Conservation (phyloP, 1,140 invertebrate genomes). For the Pseudobourletiella spinata region DNA sequence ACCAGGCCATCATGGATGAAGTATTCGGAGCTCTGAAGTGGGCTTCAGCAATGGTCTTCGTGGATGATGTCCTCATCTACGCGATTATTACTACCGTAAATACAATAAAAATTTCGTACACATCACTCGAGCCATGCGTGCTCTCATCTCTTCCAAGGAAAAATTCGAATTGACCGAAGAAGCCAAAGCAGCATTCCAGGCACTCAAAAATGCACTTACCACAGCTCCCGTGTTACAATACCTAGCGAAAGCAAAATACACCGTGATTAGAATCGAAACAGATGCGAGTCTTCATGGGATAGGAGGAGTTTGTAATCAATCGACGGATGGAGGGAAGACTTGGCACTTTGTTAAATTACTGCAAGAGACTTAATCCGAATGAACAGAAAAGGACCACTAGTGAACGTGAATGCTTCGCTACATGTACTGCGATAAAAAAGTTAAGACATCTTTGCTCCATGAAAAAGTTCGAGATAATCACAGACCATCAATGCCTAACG, state of each 20-base stretch:
- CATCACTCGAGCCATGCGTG: conserved; percentile 28
- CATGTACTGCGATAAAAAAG: conserved; percentile 40
- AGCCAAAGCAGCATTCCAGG: conserved; percentile 39
- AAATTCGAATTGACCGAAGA: conserved; percentile 38
- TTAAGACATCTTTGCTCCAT: conserved; percentile 41
- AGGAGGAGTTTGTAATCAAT: conserved; percentile 39
- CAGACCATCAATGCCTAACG: neutral
- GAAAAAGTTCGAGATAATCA: conserved; percentile 3
- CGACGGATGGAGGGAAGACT: conserved; percentile 5
- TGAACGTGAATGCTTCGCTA: conserved; percentile 41
- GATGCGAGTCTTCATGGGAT: conserved; percentile 38
- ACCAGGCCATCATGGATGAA: conserved; percentile 41
- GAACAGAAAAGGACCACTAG: conserved; percentile 19
- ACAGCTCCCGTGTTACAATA: conserved; percentile 34
- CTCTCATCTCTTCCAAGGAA: conserved; percentile 39
- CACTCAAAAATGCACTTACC: conserved; percentile 38
- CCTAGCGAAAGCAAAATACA: conserved; percentile 21
- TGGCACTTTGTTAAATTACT: neutral
- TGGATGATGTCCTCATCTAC: conserved; percentile 39
- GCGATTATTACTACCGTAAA: conserved; percentile 38
- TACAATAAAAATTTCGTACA: conserved; percentile 37
- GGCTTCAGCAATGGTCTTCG: conserved; percentile 29
- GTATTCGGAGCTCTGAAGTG: conserved; percentile 37
- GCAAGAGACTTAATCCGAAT: neutral
- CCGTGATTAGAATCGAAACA: conserved; percentile 10